Evolutionary conservation across 2,888 invertebrate species (phyloP), one percentile per base, ranked within the genome.

Genomic region (Cabera pusaria): DNA sequence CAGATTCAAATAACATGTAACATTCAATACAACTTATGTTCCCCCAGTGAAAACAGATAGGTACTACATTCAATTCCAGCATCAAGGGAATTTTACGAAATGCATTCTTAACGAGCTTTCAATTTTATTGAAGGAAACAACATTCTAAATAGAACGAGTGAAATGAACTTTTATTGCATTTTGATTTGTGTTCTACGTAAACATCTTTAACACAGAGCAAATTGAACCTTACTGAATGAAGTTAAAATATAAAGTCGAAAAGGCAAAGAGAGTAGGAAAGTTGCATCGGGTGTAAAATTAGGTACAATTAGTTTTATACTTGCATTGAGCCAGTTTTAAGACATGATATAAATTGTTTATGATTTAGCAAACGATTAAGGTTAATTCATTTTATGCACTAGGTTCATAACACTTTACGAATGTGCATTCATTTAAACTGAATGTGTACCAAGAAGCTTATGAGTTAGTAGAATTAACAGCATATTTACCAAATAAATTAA

Each of bases 111-210:
- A 74, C 68, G 68, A 66, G 52, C 56, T 37, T 49, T 58, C 53
- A 59, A 65, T 66, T 81, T 78, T 76, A 80, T 76, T 71, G 72
- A 60, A 68, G 64, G 72, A 78, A 80, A 76, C 75, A 72, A 74
- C n/a, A 74, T 72, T 70, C 63, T 56, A 74, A 77, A 82, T 73
- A 75, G 75, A 70, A 74, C 64, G 55, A 68, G 67, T 77, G 72
- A 78, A 81, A 78, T 70, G 57, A 57, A 55, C 62, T 70, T 80
- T 83, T 77, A 85, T 70, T 58, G 63, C 68, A 51, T 57, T 78
- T 79, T 82, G 78, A 83, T 84, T 83, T 81, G 79, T 75, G 54
- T 59, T 59, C 36, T 45, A 56, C 52, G 59, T 72, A 70, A 71
- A 74, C 72, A 71, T 53, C 37, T 20, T 18, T n/a, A 17, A 5